A percentile compares a stretch with the other conserved stretches of the same genome.
These are phyloP conservation scores for Lasioglossum zephyrum DNA, from an alignment of 2,888 invertebrate genomes.

Conservation along the genomic window DNA sequence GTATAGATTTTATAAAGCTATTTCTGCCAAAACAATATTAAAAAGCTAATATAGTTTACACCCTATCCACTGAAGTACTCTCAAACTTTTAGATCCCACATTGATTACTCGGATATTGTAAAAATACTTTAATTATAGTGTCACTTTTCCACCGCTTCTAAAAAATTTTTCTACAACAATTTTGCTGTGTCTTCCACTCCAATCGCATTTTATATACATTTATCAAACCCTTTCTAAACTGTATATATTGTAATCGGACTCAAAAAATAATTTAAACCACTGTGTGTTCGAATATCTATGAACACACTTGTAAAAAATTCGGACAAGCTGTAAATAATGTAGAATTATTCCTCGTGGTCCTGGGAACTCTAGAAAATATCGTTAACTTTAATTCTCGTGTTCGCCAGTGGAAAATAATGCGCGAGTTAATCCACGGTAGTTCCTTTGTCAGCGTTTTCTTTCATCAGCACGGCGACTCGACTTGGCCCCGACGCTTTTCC, in stretches of 20 bases:
- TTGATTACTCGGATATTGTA: neutral
- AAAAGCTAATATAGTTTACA: neutral
- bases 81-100: too few relatives aligned
- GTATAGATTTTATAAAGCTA: too few relatives aligned
- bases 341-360: neutral
- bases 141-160: too few relatives aligned
- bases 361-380: neutral
- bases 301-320: neutral
- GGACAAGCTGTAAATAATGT: neutral
- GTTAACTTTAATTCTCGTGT: neutral
- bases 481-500: constrained; percentile 15
- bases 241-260: neutral
- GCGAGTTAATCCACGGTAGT: constrained; percentile 34
- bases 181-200: neutral
- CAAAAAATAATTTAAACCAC: neutral
- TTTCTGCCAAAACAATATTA: neutral
- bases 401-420: constrained; percentile 27
- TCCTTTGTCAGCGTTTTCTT: constrained; percentile 53
- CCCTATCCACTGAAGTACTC: too few relatives aligned
- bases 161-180: neutral
- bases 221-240: neutral
- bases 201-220: neutral
- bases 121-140: neutral
- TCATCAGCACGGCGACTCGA: neutral
- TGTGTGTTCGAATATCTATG: neutral